Conservation (phyloP, 2,113 vertebrate species). For the Zingel zingel region DNA sequence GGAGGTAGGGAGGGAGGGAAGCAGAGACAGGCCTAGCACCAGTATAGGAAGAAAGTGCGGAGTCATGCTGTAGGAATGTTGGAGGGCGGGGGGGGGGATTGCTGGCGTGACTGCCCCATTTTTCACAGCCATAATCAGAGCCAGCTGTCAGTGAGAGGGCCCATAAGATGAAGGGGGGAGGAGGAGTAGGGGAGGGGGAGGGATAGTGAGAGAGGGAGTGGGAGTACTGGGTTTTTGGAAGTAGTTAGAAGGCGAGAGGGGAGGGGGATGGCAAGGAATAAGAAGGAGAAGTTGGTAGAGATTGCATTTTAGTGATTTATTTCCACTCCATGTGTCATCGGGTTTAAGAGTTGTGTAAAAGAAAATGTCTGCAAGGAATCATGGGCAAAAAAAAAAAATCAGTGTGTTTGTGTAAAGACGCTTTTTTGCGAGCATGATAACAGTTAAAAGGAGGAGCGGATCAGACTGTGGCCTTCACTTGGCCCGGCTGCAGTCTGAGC, state of each 20-base stretch:
- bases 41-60: conserved; percentile 82
- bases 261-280: conserved; percentile 15
- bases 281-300: conserved; percentile 22
- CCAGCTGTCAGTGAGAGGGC: conserved; percentile 86
- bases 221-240: conserved; percentile 55
- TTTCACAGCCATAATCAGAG: conserved; percentile 88
- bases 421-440: conserved; percentile 17
- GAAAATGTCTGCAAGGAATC: not conserved
- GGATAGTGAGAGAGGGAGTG: conserved; percentile 27
- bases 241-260: conserved; percentile 34
- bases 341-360: conserved; percentile 15
- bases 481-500: conserved; percentile 38
- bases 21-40: conserved; percentile 57
- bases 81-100: conserved; percentile 74
- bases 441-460: conserved; percentile 21
- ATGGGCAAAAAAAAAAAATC: not conserved
- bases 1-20: conserved; percentile 48
- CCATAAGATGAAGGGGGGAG: conserved; percentile 60
- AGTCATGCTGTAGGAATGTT: conserved; percentile 88
- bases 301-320: conserved; percentile 40
- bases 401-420: conserved; percentile 24
- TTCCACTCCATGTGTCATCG: conserved; percentile 14
- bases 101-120: conserved; percentile 86
- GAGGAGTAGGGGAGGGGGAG: conserved; percentile 18
- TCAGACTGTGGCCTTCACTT: conserved; percentile 55